These are phyloP conservation scores for Montipora capricornis DNA, from an alignment of 64 coral and sea anemone genomes.

Conservation along the genomic window DNA sequence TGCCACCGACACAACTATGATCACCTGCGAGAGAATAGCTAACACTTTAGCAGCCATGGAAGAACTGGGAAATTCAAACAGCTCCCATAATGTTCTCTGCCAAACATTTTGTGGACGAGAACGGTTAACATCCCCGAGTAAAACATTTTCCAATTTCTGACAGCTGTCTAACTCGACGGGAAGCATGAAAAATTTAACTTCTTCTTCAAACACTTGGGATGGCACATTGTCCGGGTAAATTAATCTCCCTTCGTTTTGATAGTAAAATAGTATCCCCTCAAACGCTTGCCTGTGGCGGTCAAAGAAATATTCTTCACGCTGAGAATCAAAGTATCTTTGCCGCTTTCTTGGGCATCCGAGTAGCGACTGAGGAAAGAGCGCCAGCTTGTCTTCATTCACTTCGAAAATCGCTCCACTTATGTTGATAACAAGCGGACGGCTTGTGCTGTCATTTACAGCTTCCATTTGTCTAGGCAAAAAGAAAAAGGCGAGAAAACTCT, in stretches of 20 bases:
- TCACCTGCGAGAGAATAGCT: conserved; percentile 64
- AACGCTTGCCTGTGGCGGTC: conserved; percentile 91
- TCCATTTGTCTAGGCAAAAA: background rate
- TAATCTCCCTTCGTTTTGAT: conserved; percentile 91
- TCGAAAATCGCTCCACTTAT: conserved; percentile 91
- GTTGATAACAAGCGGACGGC: conserved; percentile 69
- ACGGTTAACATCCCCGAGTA: conserved; percentile 53
- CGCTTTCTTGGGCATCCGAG: conserved; percentile 81
- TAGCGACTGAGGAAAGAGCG: conserved; percentile 78
- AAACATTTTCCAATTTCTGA: conserved; percentile 54
- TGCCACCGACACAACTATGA: conserved; percentile 68
- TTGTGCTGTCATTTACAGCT: background rate
- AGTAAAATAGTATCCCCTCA: conserved; percentile 90
- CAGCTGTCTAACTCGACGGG: conserved; percentile 36
- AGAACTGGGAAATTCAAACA: conserved; percentile 85
- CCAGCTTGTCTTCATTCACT: conserved; percentile 50
- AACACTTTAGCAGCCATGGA: conserved; percentile 62
- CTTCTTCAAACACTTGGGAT: conserved; percentile 83
- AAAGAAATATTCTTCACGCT: conserved; percentile 82
- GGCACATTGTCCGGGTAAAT: conserved; percentile 89
- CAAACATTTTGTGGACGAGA: conserved; percentile 32
- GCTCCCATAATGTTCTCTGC: conserved; percentile 87
- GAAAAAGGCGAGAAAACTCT: background rate
- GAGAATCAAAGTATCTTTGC: conserved; percentile 72
- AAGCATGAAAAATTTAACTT: conserved; percentile 92